These are phyloP conservation scores for Siniperca undulata DNA, from an alignment of 2,797 vertebrate species.

Conservation along the genomic window DNA sequence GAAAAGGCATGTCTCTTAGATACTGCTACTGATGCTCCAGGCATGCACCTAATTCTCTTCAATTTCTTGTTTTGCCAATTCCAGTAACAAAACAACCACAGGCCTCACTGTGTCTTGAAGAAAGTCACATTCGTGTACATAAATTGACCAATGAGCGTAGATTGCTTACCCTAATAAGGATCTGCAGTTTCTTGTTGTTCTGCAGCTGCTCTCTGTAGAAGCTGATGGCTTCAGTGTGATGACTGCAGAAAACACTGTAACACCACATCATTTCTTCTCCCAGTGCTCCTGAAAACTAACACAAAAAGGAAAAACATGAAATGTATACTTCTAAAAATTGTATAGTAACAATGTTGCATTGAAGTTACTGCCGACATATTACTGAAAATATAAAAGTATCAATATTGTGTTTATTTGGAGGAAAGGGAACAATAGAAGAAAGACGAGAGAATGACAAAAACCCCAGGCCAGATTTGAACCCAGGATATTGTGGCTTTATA, in stretches of 20 bases:
- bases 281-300: constrained; percentile 91
- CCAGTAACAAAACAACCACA: constrained; percentile 3
- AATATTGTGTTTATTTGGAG: background rate
- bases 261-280: constrained; percentile 87
- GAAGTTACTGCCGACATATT: background rate
- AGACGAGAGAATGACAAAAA: background rate
- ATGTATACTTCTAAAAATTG: background rate
- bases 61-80: background rate
- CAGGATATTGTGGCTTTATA: background rate
- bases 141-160: background rate
- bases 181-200: constrained; percentile 94
- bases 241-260: constrained; percentile 91
- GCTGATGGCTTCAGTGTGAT: constrained; percentile 87
- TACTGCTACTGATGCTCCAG: background rate
- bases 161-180: constrained; percentile 88
- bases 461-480: background rate
- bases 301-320: background rate
- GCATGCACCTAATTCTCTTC: background rate
- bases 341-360: background rate
- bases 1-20: background rate
- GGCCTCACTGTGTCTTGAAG: background rate
- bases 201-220: constrained; percentile 92
- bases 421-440: background rate
- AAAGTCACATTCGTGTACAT: background rate
- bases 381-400: background rate